phyloP scores from a whole-genome alignment of 1,140 invertebrate genomes.

The Chlorops oryzae region DNA sequence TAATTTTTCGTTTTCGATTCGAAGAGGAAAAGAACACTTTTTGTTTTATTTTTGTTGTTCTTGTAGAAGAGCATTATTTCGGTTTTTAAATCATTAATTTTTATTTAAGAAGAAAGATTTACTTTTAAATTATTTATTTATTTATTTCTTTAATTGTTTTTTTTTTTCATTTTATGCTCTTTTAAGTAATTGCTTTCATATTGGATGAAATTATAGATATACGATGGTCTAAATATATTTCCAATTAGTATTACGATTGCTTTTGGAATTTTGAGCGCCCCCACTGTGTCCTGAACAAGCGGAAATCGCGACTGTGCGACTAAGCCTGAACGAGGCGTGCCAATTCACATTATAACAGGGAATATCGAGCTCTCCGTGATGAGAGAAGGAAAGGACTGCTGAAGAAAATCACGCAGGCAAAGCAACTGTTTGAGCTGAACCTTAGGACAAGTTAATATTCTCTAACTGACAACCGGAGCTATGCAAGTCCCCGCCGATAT shows the following conservation, averaged over 20 bases:
- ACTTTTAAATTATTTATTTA: conserved; percentile 19
- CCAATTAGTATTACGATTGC: not conserved
- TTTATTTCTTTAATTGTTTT: conserved; percentile 14
- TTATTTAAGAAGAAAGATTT: conserved; percentile 23
- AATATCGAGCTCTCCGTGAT: no score
- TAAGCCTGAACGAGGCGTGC: no score
- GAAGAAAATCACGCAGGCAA: no score
- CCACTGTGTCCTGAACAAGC: not conserved
- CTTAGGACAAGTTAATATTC: no score
- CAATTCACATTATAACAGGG: no score
- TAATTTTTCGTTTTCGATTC: not conserved
- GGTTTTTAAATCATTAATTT: not conserved
- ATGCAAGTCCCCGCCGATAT: no score
- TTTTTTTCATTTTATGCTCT: conserved; percentile 14
- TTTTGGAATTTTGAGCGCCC: not conserved
- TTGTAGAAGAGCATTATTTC: no score
- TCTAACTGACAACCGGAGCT: no score
- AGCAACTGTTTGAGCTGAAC: no score
- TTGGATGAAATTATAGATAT: not conserved
- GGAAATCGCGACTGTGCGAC: no score
- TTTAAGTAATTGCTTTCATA: not conserved
- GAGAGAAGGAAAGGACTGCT: no score
- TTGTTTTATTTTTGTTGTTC: conserved; percentile 14
- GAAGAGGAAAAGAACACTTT: conserved; percentile 11
- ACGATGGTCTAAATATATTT: not conserved